These are phyloP conservation scores for Caenorhabditis zanzibari DNA, from an alignment of 2,888 invertebrate genomes.

Conservation along the genomic window DNA sequence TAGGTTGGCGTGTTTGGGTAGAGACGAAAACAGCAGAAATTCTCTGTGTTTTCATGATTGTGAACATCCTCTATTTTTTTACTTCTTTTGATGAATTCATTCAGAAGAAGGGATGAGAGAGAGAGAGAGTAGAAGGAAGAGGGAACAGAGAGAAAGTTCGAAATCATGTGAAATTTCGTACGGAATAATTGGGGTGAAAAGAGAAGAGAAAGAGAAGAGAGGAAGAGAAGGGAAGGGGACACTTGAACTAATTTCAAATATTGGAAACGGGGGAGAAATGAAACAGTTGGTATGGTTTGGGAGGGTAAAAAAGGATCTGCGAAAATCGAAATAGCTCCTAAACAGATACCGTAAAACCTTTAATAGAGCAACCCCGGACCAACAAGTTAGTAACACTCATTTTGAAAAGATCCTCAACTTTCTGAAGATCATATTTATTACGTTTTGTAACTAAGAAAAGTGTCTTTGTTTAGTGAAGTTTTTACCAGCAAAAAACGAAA, in stretches of 20 bases:
- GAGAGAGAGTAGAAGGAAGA: constrained; percentile 9
- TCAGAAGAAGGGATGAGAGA: constrained; percentile 5
- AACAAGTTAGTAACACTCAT: no score
- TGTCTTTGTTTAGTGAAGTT: no score
- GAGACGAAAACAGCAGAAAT: constrained; percentile 20
- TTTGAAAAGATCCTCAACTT: no score
- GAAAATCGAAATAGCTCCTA: no score
- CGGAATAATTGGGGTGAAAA: constrained; percentile 25
- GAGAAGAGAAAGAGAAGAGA: constrained; percentile 25
- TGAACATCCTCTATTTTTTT: constrained; percentile 22
- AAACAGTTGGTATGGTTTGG: constrained; percentile 6
- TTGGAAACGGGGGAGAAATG: not conserved
- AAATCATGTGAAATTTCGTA: constrained; percentile 27
- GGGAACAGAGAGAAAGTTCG: constrained; percentile 7
- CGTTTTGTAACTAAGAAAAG: no score
- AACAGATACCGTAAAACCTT: no score
- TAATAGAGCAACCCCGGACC: no score
- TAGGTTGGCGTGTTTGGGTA: constrained; percentile 13
- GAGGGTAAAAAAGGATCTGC: not conserved
- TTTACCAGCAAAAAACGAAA: no score
- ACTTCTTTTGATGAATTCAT: constrained; percentile 49
- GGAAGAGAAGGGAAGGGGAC: constrained; percentile 10
- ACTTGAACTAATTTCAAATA: constrained; percentile 11
- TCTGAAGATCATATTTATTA: no score
- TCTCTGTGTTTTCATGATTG: constrained; percentile 45